Percentiles rank a stretch among this genome's conserved stretches.
These are phyloP conservation scores for Scelioninae gen. 2 DNA, from an alignment of 2,888 invertebrate species.

Conservation along the genomic window DNA sequence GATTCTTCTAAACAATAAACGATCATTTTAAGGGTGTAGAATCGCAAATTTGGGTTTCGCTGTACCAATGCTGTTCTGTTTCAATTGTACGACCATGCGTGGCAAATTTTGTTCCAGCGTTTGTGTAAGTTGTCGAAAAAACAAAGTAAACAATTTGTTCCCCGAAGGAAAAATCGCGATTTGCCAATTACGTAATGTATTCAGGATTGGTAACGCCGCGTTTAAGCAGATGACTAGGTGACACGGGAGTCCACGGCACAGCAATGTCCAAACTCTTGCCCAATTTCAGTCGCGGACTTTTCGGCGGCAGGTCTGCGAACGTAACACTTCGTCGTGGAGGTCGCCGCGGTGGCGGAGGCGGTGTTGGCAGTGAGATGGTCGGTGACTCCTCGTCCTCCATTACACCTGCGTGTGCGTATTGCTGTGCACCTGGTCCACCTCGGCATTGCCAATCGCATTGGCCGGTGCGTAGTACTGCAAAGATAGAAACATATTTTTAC, in stretches of 20 bases:
- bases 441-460: conserved; percentile 84
- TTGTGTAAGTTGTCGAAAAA: too few species aligned
- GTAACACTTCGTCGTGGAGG: conserved; percentile 73
- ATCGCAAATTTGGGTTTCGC: too few species aligned
- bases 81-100: too few species aligned
- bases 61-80: too few species aligned
- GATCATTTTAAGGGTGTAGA: too few species aligned
- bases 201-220: conserved; percentile 69
- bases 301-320: conserved; percentile 71
- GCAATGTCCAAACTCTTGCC: conserved; percentile 69
- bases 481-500: too few species aligned
- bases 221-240: conserved; percentile 71
- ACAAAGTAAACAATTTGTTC: too few species aligned
- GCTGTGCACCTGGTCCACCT: conserved; percentile 87
- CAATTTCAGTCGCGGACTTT: conserved; percentile 66
- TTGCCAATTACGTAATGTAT: conserved; percentile 69
- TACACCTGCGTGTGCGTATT: conserved; percentile 92
- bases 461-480: conserved; percentile 91
- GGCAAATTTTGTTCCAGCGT: too few species aligned
- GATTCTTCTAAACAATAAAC: too few species aligned
- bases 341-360: conserved; percentile 69
- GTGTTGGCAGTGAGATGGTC: conserved; percentile 70
- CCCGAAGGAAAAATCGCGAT: too few species aligned
- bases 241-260: conserved; percentile 73
- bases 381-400: conserved; percentile 74